Conservation (phyloP, 1,140 invertebrate genomes). For the Leguminivora glycinivorella region DNA sequence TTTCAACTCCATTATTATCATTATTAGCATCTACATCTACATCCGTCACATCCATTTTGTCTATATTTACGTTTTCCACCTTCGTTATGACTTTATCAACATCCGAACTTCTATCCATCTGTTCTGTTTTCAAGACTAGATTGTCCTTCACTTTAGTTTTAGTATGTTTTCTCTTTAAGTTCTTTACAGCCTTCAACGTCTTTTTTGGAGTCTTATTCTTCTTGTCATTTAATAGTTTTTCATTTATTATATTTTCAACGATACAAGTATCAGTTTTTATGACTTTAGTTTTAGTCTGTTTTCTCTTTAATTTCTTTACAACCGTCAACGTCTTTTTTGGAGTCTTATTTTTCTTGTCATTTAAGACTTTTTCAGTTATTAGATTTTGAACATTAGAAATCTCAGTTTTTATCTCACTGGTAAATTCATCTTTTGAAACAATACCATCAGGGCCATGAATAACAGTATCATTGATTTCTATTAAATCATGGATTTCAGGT, state of each 20-base stretch:
- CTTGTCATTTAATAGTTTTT: too few relatives aligned
- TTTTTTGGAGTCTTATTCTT: too few relatives aligned
- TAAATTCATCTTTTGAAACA: background rate
- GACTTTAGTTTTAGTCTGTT: too few relatives aligned
- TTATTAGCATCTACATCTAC: background rate
- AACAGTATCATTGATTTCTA: background rate
- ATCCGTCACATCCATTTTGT: background rate
- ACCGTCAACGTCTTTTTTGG: too few relatives aligned
- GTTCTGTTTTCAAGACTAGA: background rate
- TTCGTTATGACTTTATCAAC: background rate
- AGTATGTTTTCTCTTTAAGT: background rate
- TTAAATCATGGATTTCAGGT: background rate
- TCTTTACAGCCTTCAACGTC: too few relatives aligned
- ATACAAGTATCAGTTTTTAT: too few relatives aligned
- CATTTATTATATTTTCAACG: too few relatives aligned
- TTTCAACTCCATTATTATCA: background rate
- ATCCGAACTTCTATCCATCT: background rate
- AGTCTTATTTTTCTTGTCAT: background rate
- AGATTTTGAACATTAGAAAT: background rate
- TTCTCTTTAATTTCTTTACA: too few relatives aligned
- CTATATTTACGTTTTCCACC: background rate
- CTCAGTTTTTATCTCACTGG: background rate
- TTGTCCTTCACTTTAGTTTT: background rate
- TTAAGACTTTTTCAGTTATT: background rate
- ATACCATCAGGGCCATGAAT: background rate